Conservation (phyloP, 92 coral and sea anemone species). For the Porites rus region DNA sequence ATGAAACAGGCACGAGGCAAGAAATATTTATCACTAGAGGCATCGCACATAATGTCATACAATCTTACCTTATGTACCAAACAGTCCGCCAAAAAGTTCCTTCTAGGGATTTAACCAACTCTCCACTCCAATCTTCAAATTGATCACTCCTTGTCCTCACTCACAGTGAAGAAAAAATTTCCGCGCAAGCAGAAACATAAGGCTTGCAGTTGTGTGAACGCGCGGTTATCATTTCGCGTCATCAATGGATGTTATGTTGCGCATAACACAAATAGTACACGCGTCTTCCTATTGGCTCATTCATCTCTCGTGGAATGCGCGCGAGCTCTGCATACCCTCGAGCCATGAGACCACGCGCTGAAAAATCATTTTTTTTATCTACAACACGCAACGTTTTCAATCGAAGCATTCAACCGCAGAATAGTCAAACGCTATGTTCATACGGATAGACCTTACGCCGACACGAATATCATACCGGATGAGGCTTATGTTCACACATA, state of each 20-base stretch:
- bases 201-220: background rate
- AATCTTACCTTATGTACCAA: background rate
- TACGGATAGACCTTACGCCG: too few species aligned
- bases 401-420: too few species aligned
- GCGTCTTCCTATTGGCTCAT: constrained; percentile 10
- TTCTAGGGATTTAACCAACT: background rate
- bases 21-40: background rate
- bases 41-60: background rate
- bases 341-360: background rate
- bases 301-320: background rate
- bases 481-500: too few species aligned
- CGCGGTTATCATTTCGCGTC: constrained; percentile 18
- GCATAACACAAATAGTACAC: background rate
- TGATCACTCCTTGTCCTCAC: background rate
- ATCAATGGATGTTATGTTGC: constrained; percentile 17
- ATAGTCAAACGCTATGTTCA: too few species aligned
- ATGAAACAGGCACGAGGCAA: constrained; percentile 39
- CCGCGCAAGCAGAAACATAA: background rate
- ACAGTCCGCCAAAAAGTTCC: background rate
- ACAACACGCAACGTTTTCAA: background rate
- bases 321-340: background rate
- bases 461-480: too few species aligned
- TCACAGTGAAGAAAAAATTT: background rate
- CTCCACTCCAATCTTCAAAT: background rate
- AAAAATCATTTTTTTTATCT: too few species aligned